These are phyloP conservation scores for Zosterops borbonicus DNA, from an alignment of 2,113 vertebrate species.

Conservation along the genomic window DNA sequence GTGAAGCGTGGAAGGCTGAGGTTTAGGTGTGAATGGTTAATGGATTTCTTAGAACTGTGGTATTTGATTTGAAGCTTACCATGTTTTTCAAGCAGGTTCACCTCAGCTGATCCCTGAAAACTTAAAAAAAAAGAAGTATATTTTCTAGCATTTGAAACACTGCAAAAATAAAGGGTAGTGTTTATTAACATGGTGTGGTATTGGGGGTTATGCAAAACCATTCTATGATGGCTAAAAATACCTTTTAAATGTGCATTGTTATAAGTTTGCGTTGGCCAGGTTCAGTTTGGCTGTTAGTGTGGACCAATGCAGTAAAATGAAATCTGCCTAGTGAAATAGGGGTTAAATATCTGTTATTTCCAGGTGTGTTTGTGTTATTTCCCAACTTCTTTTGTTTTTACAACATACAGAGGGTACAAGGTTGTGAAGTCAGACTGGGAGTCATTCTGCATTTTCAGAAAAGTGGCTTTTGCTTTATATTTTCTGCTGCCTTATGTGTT, in stretches of 20 bases:
- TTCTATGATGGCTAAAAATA: neutral
- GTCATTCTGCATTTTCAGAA: neutral
- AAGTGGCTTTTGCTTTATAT: neutral
- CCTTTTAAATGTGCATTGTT: neutral
- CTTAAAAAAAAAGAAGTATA: neutral
- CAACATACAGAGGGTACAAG: neutral
- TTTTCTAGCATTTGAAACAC: neutral
- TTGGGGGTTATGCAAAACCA: neutral
- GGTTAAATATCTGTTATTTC: neutral
- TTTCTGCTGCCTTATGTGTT: neutral
- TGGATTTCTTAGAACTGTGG: constrained; percentile 30
- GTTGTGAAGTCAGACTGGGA: neutral
- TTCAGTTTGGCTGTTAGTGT: neutral
- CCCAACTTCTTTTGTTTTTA: neutral
- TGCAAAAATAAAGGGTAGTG: neutral
- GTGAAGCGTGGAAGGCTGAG: constrained; percentile 18
- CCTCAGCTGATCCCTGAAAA: neutral
- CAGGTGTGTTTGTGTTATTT: neutral
- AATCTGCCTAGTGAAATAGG: neutral
- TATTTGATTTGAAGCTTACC: constrained; percentile 16
- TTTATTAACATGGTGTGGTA: neutral
- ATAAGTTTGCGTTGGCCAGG: neutral
- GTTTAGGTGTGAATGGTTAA: constrained; percentile 25
- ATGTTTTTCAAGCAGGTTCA: neutral
- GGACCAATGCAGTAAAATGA: neutral